phyloP scores from a whole-genome alignment of 2,113 vertebrate species.

The Columba janthina region DNA sequence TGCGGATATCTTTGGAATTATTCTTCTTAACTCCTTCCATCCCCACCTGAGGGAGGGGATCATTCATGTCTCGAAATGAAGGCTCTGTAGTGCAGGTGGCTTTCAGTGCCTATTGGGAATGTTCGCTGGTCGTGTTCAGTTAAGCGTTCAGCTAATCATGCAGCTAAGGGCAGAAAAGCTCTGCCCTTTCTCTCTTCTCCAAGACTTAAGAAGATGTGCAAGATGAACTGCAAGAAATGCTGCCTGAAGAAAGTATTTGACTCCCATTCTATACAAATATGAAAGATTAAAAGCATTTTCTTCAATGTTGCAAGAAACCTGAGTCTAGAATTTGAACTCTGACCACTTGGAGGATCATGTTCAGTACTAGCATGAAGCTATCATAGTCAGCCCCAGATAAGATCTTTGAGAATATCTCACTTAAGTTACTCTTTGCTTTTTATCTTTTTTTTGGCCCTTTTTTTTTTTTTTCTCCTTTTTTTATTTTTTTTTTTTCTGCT shows the following conservation, averaged over 20 bases:
- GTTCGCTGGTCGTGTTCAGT: background rate
- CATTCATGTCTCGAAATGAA: background rate
- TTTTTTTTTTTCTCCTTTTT: background rate
- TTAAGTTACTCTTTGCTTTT: background rate
- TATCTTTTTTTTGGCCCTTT: background rate
- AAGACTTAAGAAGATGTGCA: background rate
- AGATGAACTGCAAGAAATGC: background rate
- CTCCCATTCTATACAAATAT: background rate
- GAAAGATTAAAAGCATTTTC: background rate
- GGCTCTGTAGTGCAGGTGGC: background rate
- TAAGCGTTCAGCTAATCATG: background rate
- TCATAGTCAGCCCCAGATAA: background rate
- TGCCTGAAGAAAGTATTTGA: background rate
- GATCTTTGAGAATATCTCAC: background rate
- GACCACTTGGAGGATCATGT: background rate
- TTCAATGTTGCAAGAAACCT: background rate
- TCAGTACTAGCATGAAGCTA: background rate
- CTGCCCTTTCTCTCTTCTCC: background rate
- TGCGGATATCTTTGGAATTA: background rate
- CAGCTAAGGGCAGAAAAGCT: background rate
- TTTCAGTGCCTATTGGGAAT: background rate
- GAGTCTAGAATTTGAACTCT: background rate
- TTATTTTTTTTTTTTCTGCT: background rate
- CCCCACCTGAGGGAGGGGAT: background rate
- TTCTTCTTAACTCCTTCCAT: background rate